Conservation (phyloP, 53 echinoderm and acorn worm species). For the Holothuria scabra region DNA sequence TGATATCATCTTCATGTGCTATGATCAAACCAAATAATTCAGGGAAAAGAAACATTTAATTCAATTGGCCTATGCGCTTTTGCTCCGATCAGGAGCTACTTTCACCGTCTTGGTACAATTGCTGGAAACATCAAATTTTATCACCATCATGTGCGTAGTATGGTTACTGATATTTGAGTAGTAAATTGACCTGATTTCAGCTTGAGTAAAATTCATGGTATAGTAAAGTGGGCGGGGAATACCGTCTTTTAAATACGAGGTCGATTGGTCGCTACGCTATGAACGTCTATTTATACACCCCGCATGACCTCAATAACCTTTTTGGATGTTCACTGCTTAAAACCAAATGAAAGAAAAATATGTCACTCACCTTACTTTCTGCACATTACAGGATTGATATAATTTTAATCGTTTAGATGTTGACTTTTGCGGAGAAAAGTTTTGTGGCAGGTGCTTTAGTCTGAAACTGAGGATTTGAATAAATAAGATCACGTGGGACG, state of each 20-base stretch:
- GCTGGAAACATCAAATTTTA: no score
- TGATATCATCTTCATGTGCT: no score
- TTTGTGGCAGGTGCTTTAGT: slow-evolving; percentile 35
- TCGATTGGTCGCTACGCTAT: slow-evolving; percentile 5
- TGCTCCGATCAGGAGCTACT: no score
- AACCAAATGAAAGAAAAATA: no score
- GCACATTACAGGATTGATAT: background rate
- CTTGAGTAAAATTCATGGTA: background rate
- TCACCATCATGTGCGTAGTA: no score
- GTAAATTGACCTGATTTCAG: slow-evolving; percentile 35
- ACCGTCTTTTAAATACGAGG: slow-evolving; percentile 26
- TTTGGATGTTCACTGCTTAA: no score
- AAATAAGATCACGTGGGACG: slow-evolving; percentile 93
- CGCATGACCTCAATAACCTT: no score
- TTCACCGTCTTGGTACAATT: no score
- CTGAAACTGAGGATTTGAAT: slow-evolving; percentile 82
- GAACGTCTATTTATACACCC: background rate
- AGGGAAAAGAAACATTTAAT: no score
- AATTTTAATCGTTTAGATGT: background rate
- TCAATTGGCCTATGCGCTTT: no score
- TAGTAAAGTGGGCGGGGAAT: slow-evolving; percentile 29
- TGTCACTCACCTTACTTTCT: no score
- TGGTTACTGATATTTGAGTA: slow-evolving; percentile 29
- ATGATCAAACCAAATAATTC: no score
- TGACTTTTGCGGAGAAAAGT: slow-evolving; percentile 20